phyloP scores from a whole-genome alignment of 2,113 vertebrate species.

The Taxidea taxus region DNA sequence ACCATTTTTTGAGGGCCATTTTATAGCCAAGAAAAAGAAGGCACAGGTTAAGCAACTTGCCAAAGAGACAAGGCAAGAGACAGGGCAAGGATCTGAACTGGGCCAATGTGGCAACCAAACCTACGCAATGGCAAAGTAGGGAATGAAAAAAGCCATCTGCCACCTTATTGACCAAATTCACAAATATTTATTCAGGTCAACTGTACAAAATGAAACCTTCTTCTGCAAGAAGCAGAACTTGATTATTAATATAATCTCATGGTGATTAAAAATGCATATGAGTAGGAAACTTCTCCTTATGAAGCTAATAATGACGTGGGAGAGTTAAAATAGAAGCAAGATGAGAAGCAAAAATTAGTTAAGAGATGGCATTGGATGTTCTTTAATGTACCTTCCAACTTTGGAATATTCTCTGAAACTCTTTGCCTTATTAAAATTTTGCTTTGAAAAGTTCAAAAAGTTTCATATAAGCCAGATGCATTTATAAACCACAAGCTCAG shows the following conservation, averaged over 20 bases:
- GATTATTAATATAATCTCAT: conserved; percentile 4
- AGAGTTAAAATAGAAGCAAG: conserved; percentile 25
- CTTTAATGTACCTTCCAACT: conserved; percentile 3
- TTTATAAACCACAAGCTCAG: neutral
- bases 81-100: neutral
- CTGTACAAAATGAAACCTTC: conserved; percentile 17
- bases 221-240: neutral
- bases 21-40: neutral
- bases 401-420: neutral
- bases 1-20: neutral
- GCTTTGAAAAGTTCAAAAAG: conserved; percentile 7
- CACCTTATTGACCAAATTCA: neutral
- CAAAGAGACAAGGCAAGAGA: neutral
- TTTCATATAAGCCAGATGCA: neutral
- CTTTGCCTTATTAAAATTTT: conserved; percentile 18
- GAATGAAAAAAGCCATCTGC: neutral
- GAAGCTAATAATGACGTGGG: neutral
- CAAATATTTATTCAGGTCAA: conserved; percentile 14
- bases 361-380: neutral
- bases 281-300: neutral
- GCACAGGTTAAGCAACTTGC: neutral
- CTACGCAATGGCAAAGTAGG: neutral
- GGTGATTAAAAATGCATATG: neutral
- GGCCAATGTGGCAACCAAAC: neutral
- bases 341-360: neutral